Percentiles rank a stretch among this genome's conserved stretches.
phyloP scores from a whole-genome alignment of 92 coral and sea anemone genomes.

The Ricordea florida region DNA sequence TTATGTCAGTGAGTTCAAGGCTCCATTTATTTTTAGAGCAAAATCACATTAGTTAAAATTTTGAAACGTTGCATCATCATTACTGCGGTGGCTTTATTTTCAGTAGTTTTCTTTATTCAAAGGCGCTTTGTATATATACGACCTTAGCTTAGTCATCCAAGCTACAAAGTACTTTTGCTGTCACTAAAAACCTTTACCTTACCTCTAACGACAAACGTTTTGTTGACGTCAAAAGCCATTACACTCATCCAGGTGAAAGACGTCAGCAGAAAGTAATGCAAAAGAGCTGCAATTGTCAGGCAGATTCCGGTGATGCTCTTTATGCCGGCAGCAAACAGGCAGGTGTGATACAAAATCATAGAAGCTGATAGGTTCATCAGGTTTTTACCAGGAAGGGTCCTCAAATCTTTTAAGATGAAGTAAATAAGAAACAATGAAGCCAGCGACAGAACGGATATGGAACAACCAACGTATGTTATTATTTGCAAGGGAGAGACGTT shows the following conservation, averaged over 20 bases:
- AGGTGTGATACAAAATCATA: slow-evolving; percentile 1
- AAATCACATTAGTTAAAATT: too few species aligned
- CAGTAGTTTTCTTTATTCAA: too few species aligned
- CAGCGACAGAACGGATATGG: slow-evolving; percentile 18
- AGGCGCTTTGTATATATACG: too few species aligned
- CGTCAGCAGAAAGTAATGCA: slow-evolving; percentile 16
- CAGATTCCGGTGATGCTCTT: neutral
- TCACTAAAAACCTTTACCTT: too few species aligned
- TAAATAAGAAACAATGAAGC: slow-evolving; percentile 18
- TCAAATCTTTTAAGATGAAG: slow-evolving; percentile 17
- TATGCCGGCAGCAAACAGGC: neutral
- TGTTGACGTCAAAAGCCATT: slow-evolving; percentile 27
- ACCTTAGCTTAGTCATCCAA: too few species aligned
- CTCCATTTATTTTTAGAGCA: too few species aligned
- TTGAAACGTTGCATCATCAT: too few species aligned
- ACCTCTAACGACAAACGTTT: slow-evolving; percentile 18
- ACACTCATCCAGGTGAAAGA: slow-evolving; percentile 30
- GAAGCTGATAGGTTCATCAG: slow-evolving; percentile 24
- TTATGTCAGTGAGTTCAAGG: too few species aligned
- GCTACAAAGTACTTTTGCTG: too few species aligned
- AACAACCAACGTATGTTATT: slow-evolving; percentile 28
- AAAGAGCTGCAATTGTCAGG: neutral
- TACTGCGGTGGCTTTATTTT: too few species aligned
- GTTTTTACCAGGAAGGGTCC: slow-evolving; percentile 50
- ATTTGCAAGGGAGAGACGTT: neutral